These are phyloP conservation scores for Ophioninae sp. DNA, from an alignment of 2,888 invertebrate species.

Conservation along the genomic window DNA sequence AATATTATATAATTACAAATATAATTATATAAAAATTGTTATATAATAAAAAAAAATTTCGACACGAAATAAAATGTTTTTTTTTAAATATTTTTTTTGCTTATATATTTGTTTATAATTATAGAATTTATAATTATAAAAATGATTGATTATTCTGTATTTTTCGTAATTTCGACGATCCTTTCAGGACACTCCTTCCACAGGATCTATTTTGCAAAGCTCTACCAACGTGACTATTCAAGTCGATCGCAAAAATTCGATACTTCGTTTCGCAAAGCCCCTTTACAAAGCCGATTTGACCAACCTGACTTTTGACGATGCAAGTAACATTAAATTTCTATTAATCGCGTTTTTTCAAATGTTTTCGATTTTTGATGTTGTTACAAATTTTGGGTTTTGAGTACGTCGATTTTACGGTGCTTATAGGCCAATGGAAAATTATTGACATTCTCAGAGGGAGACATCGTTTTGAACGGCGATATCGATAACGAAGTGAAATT, in stretches of 20 bases:
- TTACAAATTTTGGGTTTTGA: neutral
- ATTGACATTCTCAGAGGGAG: constrained; percentile 51
- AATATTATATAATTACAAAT: too few species aligned
- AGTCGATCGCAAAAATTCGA: constrained; percentile 62
- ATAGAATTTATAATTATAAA: too few species aligned
- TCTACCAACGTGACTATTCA: constrained; percentile 60
- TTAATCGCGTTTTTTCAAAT: too few species aligned
- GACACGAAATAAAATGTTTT: too few species aligned
- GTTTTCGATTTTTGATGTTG: constrained; percentile 2
- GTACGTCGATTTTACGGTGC: neutral
- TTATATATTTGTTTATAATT: too few species aligned
- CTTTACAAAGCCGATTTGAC: constrained; percentile 66
- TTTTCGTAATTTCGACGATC: constrained; percentile 4
- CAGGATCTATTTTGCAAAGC: too few species aligned
- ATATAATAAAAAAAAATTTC: too few species aligned
- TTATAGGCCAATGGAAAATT: constrained; percentile 56
- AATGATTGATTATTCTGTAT: neutral
- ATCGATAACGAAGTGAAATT: constrained; percentile 36
- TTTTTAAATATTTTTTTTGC: too few species aligned
- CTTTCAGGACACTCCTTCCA: constrained; percentile 61
- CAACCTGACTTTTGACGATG: constrained; percentile 55
- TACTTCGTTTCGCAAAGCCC: constrained; percentile 60
- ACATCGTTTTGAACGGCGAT: constrained; percentile 54
- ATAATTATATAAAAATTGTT: too few species aligned
- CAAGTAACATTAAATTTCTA: constrained; percentile 20